A percentile compares a stretch with the other conserved stretches of the same genome.
These are phyloP conservation scores for Trypoxylus dichotomus DNA, from an alignment of 1,140 invertebrate species.

Conservation along the genomic window DNA sequence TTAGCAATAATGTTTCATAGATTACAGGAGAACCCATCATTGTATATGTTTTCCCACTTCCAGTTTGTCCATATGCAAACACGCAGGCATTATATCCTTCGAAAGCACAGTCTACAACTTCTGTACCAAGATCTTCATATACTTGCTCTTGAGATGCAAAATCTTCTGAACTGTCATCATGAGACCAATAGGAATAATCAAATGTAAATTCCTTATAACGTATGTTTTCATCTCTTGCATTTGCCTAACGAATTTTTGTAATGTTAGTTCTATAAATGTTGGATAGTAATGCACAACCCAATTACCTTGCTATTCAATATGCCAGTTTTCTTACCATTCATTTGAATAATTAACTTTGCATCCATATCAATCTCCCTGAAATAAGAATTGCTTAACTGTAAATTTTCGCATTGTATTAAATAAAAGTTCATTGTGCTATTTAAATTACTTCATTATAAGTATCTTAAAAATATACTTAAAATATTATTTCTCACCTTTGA, in stretches of 20 bases:
- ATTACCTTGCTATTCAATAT: slow-evolving; percentile 78
- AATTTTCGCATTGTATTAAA: slow-evolving; percentile 27
- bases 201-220: slow-evolving; percentile 88
- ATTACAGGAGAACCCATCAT: slow-evolving; percentile 92
- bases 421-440: slow-evolving; percentile 44
- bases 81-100: slow-evolving; percentile 97
- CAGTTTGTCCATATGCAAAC: slow-evolving; percentile 92
- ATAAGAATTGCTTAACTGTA: slow-evolving; percentile 45
- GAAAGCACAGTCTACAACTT: slow-evolving; percentile 92
- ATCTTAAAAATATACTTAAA: slow-evolving; percentile 44
- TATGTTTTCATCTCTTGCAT: slow-evolving; percentile 49
- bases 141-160: slow-evolving; percentile 85
- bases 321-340: slow-evolving; percentile 84
- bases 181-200: slow-evolving; percentile 92
- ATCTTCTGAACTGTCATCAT: slow-evolving; percentile 66
- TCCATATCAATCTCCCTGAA: slow-evolving; percentile 82
- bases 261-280: background rate
- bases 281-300: slow-evolving; percentile 1
- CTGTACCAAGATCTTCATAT: slow-evolving; percentile 83
- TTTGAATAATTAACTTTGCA: slow-evolving; percentile 81
- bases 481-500: slow-evolving; percentile 65
- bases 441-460: slow-evolving; percentile 28
- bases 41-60: slow-evolving; percentile 96
- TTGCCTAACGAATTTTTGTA: slow-evolving; percentile 43
- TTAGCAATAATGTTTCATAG: slow-evolving; percentile 29